Evolutionary conservation across 2,797 vertebrate genomes (phyloP).

Genomic region (Melanotaenia parkinsoni): DNA sequence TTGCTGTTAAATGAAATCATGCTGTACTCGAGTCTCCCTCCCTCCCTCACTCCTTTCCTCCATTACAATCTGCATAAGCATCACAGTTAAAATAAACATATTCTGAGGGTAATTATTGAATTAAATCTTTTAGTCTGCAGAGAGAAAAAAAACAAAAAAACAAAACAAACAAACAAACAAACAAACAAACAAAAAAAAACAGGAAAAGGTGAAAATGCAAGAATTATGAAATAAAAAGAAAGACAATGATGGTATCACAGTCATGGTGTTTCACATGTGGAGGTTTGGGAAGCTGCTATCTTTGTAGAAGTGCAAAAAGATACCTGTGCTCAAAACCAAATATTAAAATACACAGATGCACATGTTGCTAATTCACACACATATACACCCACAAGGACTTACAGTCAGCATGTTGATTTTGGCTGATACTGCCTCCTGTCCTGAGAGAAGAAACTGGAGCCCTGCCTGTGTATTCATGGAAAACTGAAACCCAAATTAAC

Average conservation of each 20-base stretch:
- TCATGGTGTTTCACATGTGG: conserved; percentile 51
- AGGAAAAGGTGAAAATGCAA: neutral
- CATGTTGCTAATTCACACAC: conserved; percentile 12
- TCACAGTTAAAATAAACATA: conserved; percentile 43
- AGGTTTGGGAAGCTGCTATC: conserved; percentile 52
- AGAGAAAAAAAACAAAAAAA: neutral
- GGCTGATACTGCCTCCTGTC: conserved; percentile 51
- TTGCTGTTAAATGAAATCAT: conserved; percentile 39
- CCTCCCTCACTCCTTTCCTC: conserved; percentile 10
- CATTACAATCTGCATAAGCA: conserved; percentile 34
- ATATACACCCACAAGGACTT: conserved; percentile 19
- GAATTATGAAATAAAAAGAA: conserved; percentile 4
- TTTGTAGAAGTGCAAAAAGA: conserved; percentile 47
- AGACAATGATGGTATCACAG: conserved; percentile 30
- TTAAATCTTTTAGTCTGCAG: conserved; percentile 38
- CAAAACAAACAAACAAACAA: too few relatives aligned
- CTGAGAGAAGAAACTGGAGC: conserved; percentile 38
- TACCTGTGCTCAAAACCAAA: conserved; percentile 25
- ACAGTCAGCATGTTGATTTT: conserved; percentile 60
- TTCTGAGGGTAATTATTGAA: conserved; percentile 48
- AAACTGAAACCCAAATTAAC: conserved; percentile 58
- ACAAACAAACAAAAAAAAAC: too few relatives aligned
- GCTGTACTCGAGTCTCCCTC: conserved; percentile 39
- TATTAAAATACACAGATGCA: conserved; percentile 2
- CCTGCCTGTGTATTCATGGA: conserved; percentile 55